A percentile compares a stretch with the other conserved stretches of the same genome.
Evolutionary conservation across 2,797 vertebrate genomes (phyloP).

Genomic region (Diceros bicornis): DNA sequence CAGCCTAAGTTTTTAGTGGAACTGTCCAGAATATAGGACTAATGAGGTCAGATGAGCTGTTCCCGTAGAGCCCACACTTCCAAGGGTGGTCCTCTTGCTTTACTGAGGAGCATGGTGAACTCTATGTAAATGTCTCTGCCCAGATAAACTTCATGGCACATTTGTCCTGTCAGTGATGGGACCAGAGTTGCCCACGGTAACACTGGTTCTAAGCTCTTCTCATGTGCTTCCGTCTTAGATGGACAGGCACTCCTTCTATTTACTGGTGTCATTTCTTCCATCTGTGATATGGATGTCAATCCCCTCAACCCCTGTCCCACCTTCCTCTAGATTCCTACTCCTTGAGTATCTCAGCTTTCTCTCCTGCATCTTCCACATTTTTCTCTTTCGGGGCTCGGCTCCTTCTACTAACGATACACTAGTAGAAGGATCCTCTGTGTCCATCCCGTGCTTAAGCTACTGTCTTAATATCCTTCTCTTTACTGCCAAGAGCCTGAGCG

Average conservation of each 20-base stretch:
- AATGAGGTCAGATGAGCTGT: fast-evolving
- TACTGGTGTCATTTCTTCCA: no score
- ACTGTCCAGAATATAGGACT: neutral
- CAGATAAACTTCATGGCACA: fast-evolving
- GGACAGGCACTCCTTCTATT: neutral
- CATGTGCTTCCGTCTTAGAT: fast-evolving
- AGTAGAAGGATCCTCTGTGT: neutral
- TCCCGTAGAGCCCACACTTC: fast-evolving
- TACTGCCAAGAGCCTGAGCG: neutral
- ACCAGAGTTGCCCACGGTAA: fast-evolving
- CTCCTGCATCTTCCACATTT: neutral
- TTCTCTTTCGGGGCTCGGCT: neutral
- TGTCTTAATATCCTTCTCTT: neutral
- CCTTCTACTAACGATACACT: neutral
- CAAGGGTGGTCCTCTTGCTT: neutral
- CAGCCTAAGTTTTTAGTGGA: neutral
- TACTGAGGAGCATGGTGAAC: fast-evolving
- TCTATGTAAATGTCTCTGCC: fast-evolving
- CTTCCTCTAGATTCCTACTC: neutral
- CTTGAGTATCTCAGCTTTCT: neutral
- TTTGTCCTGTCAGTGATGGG: fast-evolving
- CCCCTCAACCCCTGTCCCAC: fast-evolving
- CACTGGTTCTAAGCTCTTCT: neutral
- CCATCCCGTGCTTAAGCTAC: fast-evolving
- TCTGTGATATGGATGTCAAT: neutral